Evolutionary conservation across 2,888 invertebrate genomes (phyloP).

Genomic region (Nowickia ferox): DNA sequence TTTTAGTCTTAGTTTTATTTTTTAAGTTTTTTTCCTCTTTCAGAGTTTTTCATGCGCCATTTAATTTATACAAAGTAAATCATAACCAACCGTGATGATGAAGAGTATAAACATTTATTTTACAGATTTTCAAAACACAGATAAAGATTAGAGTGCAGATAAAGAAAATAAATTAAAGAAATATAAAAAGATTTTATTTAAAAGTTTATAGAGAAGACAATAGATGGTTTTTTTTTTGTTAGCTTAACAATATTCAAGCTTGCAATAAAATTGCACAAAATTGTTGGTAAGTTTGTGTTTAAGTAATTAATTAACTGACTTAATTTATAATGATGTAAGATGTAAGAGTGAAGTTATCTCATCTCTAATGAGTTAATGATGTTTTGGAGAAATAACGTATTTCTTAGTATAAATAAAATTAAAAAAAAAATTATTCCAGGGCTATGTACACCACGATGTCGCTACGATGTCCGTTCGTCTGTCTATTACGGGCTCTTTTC

Average conservation of each 20-base stretch:
- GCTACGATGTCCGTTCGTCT: too few species aligned
- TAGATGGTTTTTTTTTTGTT: neutral
- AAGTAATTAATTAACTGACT: neutral
- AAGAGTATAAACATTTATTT: constrained; percentile 56
- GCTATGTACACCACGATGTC: too few species aligned
- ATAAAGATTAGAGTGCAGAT: constrained; percentile 37
- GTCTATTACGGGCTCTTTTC: too few species aligned
- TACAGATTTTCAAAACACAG: constrained; percentile 46
- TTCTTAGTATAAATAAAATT: too few species aligned
- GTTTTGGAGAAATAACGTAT: too few species aligned
- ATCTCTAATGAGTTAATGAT: too few species aligned
- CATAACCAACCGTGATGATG: constrained; percentile 69
- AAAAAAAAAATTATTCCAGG: too few species aligned
- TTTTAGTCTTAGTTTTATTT: constrained; percentile 42
- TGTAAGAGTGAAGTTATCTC: too few species aligned
- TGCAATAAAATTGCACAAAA: constrained; percentile 29
- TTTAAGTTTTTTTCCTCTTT: neutral
- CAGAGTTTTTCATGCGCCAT: constrained; percentile 61
- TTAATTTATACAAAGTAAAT: constrained; percentile 69
- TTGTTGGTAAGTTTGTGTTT: neutral
- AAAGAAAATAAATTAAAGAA: constrained; percentile 6
- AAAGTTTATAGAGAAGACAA: neutral
- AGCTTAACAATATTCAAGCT: neutral
- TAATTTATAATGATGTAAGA: too few species aligned
- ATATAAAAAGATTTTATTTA: constrained; percentile 12